Evolutionary conservation across 2,797 vertebrate genomes (phyloP), one percentile per base, ranked within the genome.

Genomic region (Rhynchotus rufescens): DNA sequence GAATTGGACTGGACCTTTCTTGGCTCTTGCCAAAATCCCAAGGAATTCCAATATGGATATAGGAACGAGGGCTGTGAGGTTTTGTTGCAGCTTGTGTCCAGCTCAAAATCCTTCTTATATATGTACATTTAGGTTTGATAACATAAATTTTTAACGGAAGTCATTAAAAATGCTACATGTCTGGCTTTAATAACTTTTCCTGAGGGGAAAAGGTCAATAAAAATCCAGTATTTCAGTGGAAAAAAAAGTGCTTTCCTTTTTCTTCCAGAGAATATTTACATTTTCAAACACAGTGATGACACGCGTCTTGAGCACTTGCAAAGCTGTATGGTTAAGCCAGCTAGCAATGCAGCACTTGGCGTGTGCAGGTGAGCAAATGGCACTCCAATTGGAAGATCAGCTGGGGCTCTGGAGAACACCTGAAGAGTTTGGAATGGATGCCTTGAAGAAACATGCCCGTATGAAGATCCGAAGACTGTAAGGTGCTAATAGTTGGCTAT

Each of bases 381-480:
- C 0, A 2, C 73, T 66, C 75, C 76, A 40, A 65, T 20, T 9
- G 12, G 49, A 76, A 85, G 51, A 73, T 81, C 38, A 79, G 23
- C 65, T 21, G 71, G 57, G 38, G 47, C 22, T 77, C 74, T 76
- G 10, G 66, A 78, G 74, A 90, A 83, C 57, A 59, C n/a, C 25
- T 82, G 23, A 89, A 74, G 54, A 80, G 66, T 76, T 47, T 86
- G 67, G 91, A 92, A 84, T 25, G 52, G 45, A 36, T 23, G 14
- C 21, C 89, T 86, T 0, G 8, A 84, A 60, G 38, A 69, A 89
- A 79, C 86, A 60, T 44, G 38, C 73, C 59, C 38, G 11, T 47
- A n/a, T 93, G n/a, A 86, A 84, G 65, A 82, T 71, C 68, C 80
- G 75, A 71, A 80, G 84, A 65, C 49, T 71, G 32, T 40, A 51